Evolutionary conservation across 2,888 invertebrate genomes (phyloP).

Genomic region (Aelia acuminata): DNA sequence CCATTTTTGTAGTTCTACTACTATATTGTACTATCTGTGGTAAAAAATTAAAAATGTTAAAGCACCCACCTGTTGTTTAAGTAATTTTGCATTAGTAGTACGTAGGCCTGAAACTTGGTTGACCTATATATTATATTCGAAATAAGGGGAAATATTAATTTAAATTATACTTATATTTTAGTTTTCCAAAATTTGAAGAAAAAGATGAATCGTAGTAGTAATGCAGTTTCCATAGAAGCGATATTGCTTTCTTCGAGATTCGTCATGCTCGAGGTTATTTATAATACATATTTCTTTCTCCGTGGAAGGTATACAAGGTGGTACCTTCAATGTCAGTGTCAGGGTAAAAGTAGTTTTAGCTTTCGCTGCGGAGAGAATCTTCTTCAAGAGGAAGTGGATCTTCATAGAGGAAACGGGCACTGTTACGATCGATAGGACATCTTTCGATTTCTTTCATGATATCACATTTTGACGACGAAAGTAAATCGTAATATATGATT

Average conservation of each 20-base stretch:
- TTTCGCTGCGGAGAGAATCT: not conserved
- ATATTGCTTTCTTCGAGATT: not conserved
- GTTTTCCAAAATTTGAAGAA: too few relatives aligned
- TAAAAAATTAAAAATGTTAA: too few relatives aligned
- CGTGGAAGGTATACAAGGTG: not conserved
- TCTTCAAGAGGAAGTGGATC: not conserved
- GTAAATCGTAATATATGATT: too few relatives aligned
- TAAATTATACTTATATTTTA: too few relatives aligned
- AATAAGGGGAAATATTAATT: too few relatives aligned
- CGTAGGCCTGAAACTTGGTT: too few relatives aligned
- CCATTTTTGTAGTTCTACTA: too few relatives aligned
- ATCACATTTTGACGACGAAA: not conserved
- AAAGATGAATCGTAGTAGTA: too few relatives aligned
- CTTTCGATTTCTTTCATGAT: not conserved
- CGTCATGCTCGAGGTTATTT: not conserved
- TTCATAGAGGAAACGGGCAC: not conserved
- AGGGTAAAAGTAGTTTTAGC: constrained; percentile 14
- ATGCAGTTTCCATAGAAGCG: not conserved
- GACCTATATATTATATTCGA: too few relatives aligned
- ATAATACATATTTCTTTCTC: constrained; percentile 7
- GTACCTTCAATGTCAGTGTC: not conserved
- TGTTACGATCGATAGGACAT: not conserved
- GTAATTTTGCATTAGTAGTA: too few relatives aligned
- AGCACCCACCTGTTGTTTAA: too few relatives aligned
- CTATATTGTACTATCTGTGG: too few relatives aligned